A percentile compares a stretch with the other conserved stretches of the same genome.
phyloP scores from a whole-genome alignment of 2,797 vertebrate genomes.

The Clarias pachynema region DNA sequence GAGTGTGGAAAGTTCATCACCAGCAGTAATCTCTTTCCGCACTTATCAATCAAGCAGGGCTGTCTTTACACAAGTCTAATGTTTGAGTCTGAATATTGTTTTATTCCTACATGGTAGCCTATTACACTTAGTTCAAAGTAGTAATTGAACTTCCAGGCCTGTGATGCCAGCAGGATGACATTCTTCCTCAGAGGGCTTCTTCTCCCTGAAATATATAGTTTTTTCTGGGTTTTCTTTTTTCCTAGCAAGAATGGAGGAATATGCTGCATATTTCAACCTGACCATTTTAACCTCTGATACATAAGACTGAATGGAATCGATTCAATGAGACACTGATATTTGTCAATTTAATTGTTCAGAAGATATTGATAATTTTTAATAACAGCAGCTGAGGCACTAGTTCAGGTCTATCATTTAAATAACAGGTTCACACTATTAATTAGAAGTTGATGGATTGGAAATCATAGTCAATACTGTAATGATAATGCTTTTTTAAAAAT shows the following conservation, averaged over 20 bases:
- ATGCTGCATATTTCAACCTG: neutral
- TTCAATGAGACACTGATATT: neutral
- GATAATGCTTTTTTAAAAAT: no score
- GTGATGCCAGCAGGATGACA: conserved; percentile 59
- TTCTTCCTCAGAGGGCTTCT: conserved; percentile 52
- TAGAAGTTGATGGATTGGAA: no score
- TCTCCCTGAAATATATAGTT: conserved; percentile 65
- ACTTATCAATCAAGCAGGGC: conserved; percentile 39
- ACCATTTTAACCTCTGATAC: neutral
- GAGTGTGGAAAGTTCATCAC: conserved; percentile 6
- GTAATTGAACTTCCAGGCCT: conserved; percentile 53
- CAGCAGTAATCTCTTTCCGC: conserved; percentile 42
- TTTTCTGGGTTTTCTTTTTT: conserved; percentile 53
- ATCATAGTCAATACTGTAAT: no score
- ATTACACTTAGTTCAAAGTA: conserved; percentile 56
- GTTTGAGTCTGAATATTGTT: conserved; percentile 54
- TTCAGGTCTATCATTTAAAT: neutral
- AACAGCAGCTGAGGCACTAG: neutral
- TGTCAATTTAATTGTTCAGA: neutral
- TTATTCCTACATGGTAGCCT: conserved; percentile 52
- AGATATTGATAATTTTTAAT: neutral
- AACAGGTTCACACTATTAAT: neutral
- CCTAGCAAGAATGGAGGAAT: neutral
- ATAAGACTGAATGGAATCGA: neutral
- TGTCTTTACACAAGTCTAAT: conserved; percentile 13